Percentiles rank a stretch among this genome's conserved stretches.
Evolutionary conservation across 2,113 vertebrate species (phyloP).

Genomic region (Tychaedon coryphoeus): DNA sequence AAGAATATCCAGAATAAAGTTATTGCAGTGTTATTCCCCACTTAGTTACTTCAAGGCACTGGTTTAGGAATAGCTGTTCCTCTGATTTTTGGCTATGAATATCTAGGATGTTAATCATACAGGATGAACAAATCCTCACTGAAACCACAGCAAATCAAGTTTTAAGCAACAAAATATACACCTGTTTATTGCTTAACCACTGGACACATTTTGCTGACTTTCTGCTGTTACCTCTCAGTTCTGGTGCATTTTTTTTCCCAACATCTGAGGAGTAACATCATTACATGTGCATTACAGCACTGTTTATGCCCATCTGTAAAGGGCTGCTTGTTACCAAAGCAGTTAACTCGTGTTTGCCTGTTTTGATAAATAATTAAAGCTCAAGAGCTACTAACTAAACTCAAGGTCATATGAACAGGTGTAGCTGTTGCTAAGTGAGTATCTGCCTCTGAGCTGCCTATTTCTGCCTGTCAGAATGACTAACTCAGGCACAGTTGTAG

Average conservation of each 20-base stretch:
- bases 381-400: neutral
- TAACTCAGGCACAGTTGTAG: neutral
- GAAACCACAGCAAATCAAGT: neutral
- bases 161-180: neutral
- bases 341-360: neutral
- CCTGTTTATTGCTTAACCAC: neutral
- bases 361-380: neutral
- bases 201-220: neutral
- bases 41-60: neutral
- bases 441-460: neutral
- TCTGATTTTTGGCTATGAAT: neutral
- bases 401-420: neutral
- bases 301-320: neutral
- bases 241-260: neutral
- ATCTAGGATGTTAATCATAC: neutral
- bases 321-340: neutral
- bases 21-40: neutral
- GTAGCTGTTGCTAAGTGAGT: neutral
- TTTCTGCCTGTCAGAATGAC: neutral
- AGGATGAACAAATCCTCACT: neutral
- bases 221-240: neutral
- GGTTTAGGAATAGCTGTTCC: neutral
- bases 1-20: neutral
- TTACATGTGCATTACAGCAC: neutral
- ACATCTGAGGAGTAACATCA: neutral